Percentiles rank a stretch among this genome's conserved stretches.
Conservation (phyloP, 1,140 invertebrate genomes). For the Lepidurus couesii region DNA sequence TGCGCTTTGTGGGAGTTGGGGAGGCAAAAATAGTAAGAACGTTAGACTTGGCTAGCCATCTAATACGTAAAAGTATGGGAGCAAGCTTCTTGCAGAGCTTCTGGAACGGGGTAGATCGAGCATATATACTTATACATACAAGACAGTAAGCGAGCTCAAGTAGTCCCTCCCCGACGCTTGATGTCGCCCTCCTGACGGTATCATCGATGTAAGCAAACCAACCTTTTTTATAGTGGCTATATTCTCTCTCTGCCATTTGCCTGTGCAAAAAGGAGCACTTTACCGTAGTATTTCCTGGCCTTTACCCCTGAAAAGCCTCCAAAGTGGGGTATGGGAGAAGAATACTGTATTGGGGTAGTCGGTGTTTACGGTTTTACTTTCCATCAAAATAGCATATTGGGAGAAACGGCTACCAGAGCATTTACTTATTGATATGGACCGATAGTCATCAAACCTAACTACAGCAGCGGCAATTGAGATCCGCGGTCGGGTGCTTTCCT, state of each 20-base stretch:
- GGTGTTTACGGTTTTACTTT: not conserved
- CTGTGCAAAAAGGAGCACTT: not conserved
- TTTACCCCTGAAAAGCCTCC: not conserved
- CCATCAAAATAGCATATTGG: not conserved
- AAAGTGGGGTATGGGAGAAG: not conserved
- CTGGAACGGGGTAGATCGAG: not conserved
- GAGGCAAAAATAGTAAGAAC: not conserved
- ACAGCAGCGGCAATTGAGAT: not conserved
- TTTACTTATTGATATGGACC: constrained; percentile 8
- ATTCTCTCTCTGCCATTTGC: not conserved
- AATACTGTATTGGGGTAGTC: not conserved
- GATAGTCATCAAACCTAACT: constrained; percentile 3
- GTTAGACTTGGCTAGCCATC: not conserved
- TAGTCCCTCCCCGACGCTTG: not conserved
- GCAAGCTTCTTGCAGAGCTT: not conserved
- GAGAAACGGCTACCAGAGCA: not conserved
- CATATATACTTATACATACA: constrained; percentile 2
- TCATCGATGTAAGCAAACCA: not conserved
- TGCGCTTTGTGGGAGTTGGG: not conserved
- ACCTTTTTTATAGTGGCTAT: not conserved
- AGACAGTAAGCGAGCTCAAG: constrained; percentile 6
- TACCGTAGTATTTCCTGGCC: not conserved
- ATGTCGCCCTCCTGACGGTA: not conserved
- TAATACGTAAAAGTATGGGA: not conserved
- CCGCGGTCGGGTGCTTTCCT: not conserved